Percentiles rank a stretch among this genome's conserved stretches.
phyloP scores from a whole-genome alignment of 2,113 vertebrate genomes.

The Hippocampus abdominalis region DNA sequence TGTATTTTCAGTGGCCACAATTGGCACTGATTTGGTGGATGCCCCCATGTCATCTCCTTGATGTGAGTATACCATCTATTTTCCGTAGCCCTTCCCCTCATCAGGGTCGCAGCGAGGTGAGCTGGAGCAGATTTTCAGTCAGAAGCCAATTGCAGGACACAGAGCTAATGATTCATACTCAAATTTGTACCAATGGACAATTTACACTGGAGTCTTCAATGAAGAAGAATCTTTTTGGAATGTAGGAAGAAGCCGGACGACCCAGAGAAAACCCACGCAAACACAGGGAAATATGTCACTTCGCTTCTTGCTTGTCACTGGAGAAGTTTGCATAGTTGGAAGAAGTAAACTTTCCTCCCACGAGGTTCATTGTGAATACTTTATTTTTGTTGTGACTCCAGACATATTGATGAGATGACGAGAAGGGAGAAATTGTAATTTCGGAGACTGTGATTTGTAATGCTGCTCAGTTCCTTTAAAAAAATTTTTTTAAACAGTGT shows the following conservation, averaged over 20 bases:
- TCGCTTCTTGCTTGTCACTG: not conserved
- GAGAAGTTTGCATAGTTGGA: not conserved
- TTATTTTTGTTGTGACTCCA: constrained; percentile 20
- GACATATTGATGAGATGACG: constrained; percentile 14
- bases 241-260: not conserved
- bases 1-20: no score
- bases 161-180: no score
- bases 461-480: not conserved
- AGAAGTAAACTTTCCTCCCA: not conserved
- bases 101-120: no score
- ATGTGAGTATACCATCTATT: no score
- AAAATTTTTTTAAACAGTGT: constrained; percentile 9
- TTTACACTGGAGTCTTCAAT: not conserved
- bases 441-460: not conserved
- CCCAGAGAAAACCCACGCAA: not conserved
- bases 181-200: not conserved
- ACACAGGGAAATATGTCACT: not conserved
- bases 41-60: no score
- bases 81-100: no score
- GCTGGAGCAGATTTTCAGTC: no score
- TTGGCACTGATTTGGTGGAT: no score
- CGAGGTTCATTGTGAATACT: constrained; percentile 17
- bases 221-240: not conserved
- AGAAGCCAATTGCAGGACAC: no score
- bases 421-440: constrained; percentile 14